These are phyloP conservation scores for Drosophila nasuta DNA, from an alignment of 1,140 invertebrate species.

Conservation along the genomic window DNA sequence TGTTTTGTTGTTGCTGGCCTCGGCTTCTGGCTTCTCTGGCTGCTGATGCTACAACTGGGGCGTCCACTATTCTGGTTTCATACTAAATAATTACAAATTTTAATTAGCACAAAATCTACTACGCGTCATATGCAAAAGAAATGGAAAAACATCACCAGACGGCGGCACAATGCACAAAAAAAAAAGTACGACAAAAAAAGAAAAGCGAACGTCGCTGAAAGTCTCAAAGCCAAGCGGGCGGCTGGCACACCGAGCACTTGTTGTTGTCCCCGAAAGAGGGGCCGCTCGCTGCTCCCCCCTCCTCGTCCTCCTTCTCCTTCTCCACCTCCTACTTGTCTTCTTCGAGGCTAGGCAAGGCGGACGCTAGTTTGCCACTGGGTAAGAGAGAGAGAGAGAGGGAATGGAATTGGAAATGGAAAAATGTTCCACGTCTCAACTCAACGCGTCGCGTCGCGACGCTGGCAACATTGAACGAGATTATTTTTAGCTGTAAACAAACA, in stretches of 20 bases:
- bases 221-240: slow-evolving; percentile 12
- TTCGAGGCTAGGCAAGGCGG: neutral
- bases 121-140: slow-evolving; percentile 40
- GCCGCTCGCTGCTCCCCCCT: neutral
- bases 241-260: slow-evolving; percentile 21
- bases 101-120: slow-evolving; percentile 49
- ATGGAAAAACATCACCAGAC: slow-evolving; percentile 27
- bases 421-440: slow-evolving; percentile 21
- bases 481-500: slow-evolving; percentile 49
- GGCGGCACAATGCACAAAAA: slow-evolving; percentile 37
- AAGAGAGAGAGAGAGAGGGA: slow-evolving; percentile 9
- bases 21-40: slow-evolving; percentile 1
- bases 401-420: slow-evolving; percentile 48
- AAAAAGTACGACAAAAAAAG: neutral
- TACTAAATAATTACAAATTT: slow-evolving; percentile 44
- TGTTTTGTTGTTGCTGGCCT: slow-evolving; percentile 5
- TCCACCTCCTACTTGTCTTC: neutral
- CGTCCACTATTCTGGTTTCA: slow-evolving; percentile 16
- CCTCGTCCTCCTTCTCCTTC: neutral
- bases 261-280: slow-evolving; percentile 23
- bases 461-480: slow-evolving; percentile 44
- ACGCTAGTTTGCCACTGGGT: neutral
- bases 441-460: slow-evolving; percentile 5
- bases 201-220: slow-evolving; percentile 12
- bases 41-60: slow-evolving; percentile 11